These are phyloP conservation scores for Tiliacea citrago DNA, from an alignment of 2,888 invertebrate genomes.

Conservation along the genomic window DNA sequence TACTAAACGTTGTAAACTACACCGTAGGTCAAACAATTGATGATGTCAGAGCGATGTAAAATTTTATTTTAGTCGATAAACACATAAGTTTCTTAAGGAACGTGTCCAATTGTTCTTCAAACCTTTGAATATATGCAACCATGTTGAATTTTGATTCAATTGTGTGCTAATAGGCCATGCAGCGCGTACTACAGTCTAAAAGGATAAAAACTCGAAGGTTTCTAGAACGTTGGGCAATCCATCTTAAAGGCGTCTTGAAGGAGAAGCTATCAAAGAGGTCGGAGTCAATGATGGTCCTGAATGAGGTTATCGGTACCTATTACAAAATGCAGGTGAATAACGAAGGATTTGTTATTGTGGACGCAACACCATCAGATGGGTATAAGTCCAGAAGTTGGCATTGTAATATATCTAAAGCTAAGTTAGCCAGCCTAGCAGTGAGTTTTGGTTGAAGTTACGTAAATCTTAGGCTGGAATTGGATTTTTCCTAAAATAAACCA, in stretches of 20 bases:
- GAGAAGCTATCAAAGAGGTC: constrained; percentile 15
- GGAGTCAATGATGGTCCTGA: constrained; percentile 30
- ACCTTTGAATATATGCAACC: constrained; percentile 32
- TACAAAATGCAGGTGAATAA: background rate
- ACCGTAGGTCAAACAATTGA: constrained; percentile 25
- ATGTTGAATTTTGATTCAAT: constrained; percentile 48
- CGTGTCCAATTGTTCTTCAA: constrained; percentile 40
- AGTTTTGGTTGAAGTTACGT: background rate
- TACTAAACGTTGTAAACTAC: constrained; percentile 17
- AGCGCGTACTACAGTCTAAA: constrained; percentile 40
- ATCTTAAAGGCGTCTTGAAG: constrained; percentile 17
- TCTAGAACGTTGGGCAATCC: constrained; percentile 35
- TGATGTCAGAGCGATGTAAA: constrained; percentile 20
- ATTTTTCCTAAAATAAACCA: background rate
- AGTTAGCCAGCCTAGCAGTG: no score
- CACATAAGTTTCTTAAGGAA: constrained; percentile 17
- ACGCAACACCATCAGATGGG: no score
- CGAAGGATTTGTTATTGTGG: background rate
- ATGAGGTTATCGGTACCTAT: background rate
- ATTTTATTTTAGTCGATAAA: constrained; percentile 6
- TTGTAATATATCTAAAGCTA: background rate
- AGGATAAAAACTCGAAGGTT: constrained; percentile 39
- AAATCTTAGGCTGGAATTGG: background rate
- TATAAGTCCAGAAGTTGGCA: no score
- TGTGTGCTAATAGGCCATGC: constrained; percentile 57